Percentiles rank a stretch among this genome's conserved stretches.
These are phyloP conservation scores for Melinaea menophilus DNA, from an alignment of 2,888 invertebrate genomes.

Conservation along the genomic window DNA sequence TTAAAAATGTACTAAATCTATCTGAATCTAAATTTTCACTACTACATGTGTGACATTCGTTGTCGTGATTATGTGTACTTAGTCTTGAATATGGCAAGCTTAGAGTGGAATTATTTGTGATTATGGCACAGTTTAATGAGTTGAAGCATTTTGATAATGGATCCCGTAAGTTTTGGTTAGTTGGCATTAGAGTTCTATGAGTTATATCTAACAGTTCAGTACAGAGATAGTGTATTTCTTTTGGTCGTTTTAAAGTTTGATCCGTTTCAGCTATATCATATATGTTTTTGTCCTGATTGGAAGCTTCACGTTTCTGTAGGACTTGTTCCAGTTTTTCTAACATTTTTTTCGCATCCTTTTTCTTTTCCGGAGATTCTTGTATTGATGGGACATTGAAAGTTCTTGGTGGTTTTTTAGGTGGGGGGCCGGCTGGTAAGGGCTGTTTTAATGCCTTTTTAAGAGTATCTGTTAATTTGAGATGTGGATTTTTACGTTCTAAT, in stretches of 20 bases:
- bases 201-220: slow-evolving; percentile 70
- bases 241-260: slow-evolving; percentile 49
- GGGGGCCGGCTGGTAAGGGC: slow-evolving; percentile 83
- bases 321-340: slow-evolving; percentile 81
- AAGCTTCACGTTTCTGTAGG: slow-evolving; percentile 67
- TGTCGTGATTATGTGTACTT: slow-evolving; percentile 33
- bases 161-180: slow-evolving; percentile 46
- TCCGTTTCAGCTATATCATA: slow-evolving; percentile 48
- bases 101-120: slow-evolving; percentile 53
- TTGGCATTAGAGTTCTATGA: slow-evolving; percentile 48
- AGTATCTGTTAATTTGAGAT: slow-evolving; percentile 75
- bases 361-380: slow-evolving; percentile 42
- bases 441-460: slow-evolving; percentile 81
- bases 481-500: slow-evolving; percentile 66
- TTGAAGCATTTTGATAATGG: slow-evolving; percentile 63
- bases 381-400: slow-evolving; percentile 67
- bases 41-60: slow-evolving; percentile 44
- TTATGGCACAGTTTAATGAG: slow-evolving; percentile 63
- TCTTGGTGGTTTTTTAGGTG: slow-evolving; percentile 87
- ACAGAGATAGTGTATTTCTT: slow-evolving; percentile 72
- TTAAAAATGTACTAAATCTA: slow-evolving; percentile 37
- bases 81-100: slow-evolving; percentile 65
- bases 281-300: slow-evolving; percentile 48
- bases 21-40: slow-evolving; percentile 40
- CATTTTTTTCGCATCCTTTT: slow-evolving; percentile 80